Percentiles rank a stretch among this genome's conserved stretches.
Evolutionary conservation across 2,113 vertebrate genomes (phyloP).

Genomic region (Mystacornis crossleyi): DNA sequence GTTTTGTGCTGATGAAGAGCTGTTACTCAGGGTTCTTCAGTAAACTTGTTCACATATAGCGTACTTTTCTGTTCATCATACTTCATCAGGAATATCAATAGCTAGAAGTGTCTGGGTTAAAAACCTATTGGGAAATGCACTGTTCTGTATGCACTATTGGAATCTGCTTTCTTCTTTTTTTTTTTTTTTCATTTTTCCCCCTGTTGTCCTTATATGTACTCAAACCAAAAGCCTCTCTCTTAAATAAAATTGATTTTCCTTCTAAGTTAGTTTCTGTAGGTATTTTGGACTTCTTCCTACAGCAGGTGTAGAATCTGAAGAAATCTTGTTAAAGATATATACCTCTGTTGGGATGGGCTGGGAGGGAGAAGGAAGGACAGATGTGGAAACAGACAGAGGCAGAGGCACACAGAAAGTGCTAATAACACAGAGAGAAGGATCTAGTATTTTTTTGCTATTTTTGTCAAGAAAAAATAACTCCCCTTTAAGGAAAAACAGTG

Average conservation of each 20-base stretch:
- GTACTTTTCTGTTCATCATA: neutral
- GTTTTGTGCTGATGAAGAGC: neutral
- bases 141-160: neutral
- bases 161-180: neutral
- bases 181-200: neutral
- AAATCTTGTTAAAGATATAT: neutral
- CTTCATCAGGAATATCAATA: neutral
- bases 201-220: neutral
- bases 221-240: neutral
- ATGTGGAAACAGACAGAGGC: fast-evolving
- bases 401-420: neutral
- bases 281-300: neutral
- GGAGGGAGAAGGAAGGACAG: neutral
- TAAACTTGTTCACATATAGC: neutral
- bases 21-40: neutral
- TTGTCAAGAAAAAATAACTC: neutral
- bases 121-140: neutral
- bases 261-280: neutral
- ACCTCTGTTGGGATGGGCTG: fast-evolving
- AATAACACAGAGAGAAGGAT: neutral
- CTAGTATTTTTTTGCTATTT: neutral
- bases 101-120: neutral
- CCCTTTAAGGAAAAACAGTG: neutral
- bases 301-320: neutral
- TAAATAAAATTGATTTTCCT: neutral